Evolutionary conservation across 1,140 invertebrate species (phyloP).

Genomic region (Dufourea novaeangliae): DNA sequence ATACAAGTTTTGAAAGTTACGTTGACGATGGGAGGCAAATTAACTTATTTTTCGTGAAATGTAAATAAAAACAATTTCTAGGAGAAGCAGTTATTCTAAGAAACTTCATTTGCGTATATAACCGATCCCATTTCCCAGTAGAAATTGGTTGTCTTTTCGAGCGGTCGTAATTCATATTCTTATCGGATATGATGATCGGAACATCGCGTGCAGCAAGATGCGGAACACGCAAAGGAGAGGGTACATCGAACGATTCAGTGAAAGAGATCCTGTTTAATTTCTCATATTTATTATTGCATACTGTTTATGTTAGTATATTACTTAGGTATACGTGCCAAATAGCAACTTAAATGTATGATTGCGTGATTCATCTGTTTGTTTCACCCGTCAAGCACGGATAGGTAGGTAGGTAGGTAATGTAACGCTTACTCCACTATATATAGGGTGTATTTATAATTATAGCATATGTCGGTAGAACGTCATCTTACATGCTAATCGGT

Average conservation of each 20-base stretch:
- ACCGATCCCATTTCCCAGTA: neutral
- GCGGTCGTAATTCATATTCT: neutral
- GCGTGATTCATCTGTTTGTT: conserved; percentile 81
- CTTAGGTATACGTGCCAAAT: conserved; percentile 82
- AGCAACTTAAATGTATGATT: conserved; percentile 83
- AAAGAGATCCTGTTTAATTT: conserved; percentile 66
- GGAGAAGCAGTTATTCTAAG: neutral
- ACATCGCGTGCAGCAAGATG: neutral
- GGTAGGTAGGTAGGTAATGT: conserved; percentile 78
- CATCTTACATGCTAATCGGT: conserved; percentile 81
- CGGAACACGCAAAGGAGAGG: neutral
- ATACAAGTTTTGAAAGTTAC: neutral
- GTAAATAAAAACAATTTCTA: conserved; percentile 44
- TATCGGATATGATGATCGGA: neutral
- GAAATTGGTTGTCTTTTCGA: neutral
- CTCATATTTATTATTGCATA: conserved; percentile 82
- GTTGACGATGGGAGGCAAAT: neutral
- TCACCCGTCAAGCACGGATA: conserved; percentile 75
- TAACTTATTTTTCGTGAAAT: conserved; percentile 30
- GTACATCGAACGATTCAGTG: conserved; percentile 1
- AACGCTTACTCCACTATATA: conserved; percentile 80
- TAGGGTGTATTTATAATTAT: conserved; percentile 82
- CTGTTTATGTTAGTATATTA: conserved; percentile 83
- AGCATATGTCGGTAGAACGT: conserved; percentile 81
- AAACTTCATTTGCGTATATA: neutral